phyloP scores from a whole-genome alignment of 2,797 vertebrate species.

The Synaphobranchus kaupii region DNA sequence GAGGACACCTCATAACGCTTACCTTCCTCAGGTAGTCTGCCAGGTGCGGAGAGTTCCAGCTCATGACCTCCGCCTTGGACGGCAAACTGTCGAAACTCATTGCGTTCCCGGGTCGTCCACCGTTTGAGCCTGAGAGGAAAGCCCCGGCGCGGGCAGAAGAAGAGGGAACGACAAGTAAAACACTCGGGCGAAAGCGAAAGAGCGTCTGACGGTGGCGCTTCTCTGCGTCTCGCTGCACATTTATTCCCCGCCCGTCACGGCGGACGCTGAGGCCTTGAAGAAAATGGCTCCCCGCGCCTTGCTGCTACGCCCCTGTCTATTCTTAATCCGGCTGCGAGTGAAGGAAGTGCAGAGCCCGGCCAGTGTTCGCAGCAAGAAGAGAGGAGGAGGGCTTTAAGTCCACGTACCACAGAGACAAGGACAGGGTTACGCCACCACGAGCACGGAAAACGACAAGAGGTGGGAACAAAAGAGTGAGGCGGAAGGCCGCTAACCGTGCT shows the following conservation, averaged over 20 bases:
- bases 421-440: slow-evolving; percentile 14
- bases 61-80: slow-evolving; percentile 63
- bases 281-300: slow-evolving; percentile 34
- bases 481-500: not conserved
- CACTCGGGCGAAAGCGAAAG: not conserved
- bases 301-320: not conserved
- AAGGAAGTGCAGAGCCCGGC: slow-evolving; percentile 5
- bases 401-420: not conserved
- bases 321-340: not conserved
- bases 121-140: not conserved
- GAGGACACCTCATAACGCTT: slow-evolving; percentile 52
- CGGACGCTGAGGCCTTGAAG: not conserved
- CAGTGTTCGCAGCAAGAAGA: slow-evolving; percentile 4
- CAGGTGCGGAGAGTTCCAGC: slow-evolving; percentile 67
- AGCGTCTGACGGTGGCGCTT: not conserved
- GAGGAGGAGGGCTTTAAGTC: not conserved
- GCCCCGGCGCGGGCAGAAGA: not conserved
- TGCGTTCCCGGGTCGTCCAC: slow-evolving; percentile 19
- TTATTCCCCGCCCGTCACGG: not conserved
- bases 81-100: slow-evolving; percentile 67
- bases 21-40: slow-evolving; percentile 73
- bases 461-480: not conserved
- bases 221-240: not conserved
- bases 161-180: not conserved
- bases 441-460: not conserved